Conservation (phyloP, 2,888 invertebrate species). For the Epistrophe eligans region DNA sequence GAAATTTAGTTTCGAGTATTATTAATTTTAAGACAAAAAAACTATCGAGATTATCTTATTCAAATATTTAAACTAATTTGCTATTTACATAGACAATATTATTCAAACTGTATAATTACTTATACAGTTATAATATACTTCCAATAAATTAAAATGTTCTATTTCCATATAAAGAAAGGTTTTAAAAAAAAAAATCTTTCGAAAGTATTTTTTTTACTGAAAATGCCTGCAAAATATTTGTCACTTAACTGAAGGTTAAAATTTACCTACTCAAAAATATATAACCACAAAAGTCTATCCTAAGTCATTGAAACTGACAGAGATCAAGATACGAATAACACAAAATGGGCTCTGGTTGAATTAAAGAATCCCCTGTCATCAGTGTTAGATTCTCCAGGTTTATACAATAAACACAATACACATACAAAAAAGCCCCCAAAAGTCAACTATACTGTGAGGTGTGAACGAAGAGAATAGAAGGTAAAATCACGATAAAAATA, state of each 20-base stretch:
- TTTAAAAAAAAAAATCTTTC: background rate
- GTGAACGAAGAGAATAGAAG: conserved; percentile 49
- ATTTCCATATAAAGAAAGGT: too few species aligned
- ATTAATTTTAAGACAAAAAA: too few species aligned
- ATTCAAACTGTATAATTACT: too few species aligned
- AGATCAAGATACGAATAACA: conserved; percentile 56
- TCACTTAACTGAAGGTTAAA: background rate
- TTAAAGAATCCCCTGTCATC: conserved; percentile 39
- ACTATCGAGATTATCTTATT: too few species aligned
- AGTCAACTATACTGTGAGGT: conserved; percentile 17
- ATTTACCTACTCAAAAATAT: background rate
- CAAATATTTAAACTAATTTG: too few species aligned
- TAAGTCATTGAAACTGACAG: conserved; percentile 60
- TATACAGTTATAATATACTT: too few species aligned
- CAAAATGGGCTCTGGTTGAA: background rate
- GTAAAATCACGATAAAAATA: conserved; percentile 46
- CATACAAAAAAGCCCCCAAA: background rate
- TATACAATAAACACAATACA: background rate
- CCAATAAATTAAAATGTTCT: too few species aligned
- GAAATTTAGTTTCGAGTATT: too few species aligned
- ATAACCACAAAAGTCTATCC: conserved; percentile 31
- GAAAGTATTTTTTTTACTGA: background rate
- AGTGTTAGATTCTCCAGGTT: conserved; percentile 36
- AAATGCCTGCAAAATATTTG: background rate
- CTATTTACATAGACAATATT: too few species aligned